A percentile compares a stretch with the other conserved stretches of the same genome.
Evolutionary conservation across 2,888 invertebrate genomes (phyloP).

Genomic region (Helleia helle): DNA sequence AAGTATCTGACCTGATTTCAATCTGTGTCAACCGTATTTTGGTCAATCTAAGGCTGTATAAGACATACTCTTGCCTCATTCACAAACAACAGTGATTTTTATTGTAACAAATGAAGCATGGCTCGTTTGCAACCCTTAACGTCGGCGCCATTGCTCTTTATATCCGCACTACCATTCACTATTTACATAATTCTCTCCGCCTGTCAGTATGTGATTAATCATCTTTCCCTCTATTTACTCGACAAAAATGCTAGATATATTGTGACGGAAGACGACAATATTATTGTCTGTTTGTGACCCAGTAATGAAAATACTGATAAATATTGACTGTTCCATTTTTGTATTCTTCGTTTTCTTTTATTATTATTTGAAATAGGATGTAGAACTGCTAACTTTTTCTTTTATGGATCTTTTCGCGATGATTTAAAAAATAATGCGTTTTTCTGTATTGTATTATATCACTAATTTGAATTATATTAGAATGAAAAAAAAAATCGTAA

Average conservation of each 20-base stretch:
- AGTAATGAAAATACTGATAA: neutral
- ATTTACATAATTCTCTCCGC: conserved; percentile 25
- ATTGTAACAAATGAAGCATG: conserved; percentile 8
- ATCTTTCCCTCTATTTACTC: conserved; percentile 12
- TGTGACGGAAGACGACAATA: neutral
- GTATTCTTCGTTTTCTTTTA: no score
- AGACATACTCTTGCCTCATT: neutral
- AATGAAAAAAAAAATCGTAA: no score
- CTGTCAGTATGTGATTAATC: conserved; percentile 25
- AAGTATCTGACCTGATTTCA: no score
- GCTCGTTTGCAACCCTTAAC: conserved; percentile 11
- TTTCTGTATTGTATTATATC: no score
- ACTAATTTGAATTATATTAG: no score
- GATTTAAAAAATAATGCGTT: no score
- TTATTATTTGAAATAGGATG: no score
- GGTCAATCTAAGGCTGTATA: no score
- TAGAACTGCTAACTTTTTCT: no score
- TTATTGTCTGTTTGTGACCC: neutral
- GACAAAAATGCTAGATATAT: conserved; percentile 3
- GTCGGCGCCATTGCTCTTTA: conserved; percentile 9
- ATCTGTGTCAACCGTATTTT: no score
- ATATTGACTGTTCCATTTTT: neutral
- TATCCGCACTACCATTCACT: conserved; percentile 13
- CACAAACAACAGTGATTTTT: neutral
- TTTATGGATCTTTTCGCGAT: no score